Conservation (phyloP, 1,140 invertebrate species). For the Portunus trituberculatus region DNA sequence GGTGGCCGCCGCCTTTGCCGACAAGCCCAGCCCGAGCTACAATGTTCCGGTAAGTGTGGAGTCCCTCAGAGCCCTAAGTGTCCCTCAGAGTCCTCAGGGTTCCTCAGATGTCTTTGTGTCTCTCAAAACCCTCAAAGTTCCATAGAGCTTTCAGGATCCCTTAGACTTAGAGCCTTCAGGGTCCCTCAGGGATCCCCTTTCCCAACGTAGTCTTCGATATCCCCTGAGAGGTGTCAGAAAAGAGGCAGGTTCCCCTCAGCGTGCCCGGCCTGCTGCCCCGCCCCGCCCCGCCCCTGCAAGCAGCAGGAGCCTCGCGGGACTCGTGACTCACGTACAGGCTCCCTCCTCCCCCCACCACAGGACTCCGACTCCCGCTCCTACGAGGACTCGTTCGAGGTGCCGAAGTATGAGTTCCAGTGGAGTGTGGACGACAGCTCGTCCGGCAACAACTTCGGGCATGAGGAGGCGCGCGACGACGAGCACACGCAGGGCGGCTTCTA, state of each 20-base stretch:
- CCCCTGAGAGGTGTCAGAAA: too few species aligned
- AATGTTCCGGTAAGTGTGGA: neutral
- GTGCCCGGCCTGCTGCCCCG: too few species aligned
- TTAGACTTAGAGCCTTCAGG: too few species aligned
- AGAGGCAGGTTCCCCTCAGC: too few species aligned
- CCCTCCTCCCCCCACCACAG: neutral
- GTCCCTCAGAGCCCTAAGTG: too few species aligned
- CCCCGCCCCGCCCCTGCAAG: too few species aligned
- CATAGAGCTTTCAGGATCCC: too few species aligned
- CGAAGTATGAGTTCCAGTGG: conserved; percentile 47
- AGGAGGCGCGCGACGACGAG: conserved; percentile 77
- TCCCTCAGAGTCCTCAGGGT: too few species aligned
- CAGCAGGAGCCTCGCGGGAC: neutral
- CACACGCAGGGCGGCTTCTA: conserved; percentile 77
- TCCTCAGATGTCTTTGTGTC: too few species aligned
- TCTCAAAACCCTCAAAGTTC: too few species aligned
- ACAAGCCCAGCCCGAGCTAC: neutral
- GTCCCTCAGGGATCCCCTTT: too few species aligned
- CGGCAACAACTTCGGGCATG: conserved; percentile 51
- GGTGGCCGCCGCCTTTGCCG: neutral
- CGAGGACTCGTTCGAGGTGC: neutral
- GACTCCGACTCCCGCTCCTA: conserved; percentile 5
- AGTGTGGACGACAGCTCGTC: conserved; percentile 6
- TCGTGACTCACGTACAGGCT: neutral
- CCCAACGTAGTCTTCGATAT: too few species aligned